Percentiles rank a stretch among this genome's conserved stretches.
These are phyloP conservation scores for Acleris cristana DNA, from an alignment of 2,888 invertebrate species.

Conservation along the genomic window DNA sequence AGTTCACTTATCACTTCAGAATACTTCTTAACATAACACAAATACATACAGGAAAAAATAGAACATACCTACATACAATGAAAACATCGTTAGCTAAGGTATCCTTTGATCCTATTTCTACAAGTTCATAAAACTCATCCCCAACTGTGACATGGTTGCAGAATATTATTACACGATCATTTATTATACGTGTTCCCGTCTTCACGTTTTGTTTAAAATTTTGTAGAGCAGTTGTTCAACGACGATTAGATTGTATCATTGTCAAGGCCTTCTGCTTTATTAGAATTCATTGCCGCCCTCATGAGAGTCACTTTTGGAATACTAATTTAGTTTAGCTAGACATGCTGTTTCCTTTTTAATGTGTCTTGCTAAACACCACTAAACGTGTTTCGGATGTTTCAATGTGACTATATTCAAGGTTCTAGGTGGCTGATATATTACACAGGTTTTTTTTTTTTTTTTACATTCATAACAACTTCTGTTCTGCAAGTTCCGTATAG, in stretches of 20 bases:
- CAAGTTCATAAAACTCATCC: too few relatives aligned
- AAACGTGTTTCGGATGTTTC: too few relatives aligned
- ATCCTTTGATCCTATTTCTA: too few relatives aligned
- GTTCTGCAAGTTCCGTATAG: neutral
- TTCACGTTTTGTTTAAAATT: slow-evolving; percentile 44
- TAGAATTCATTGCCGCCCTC: slow-evolving; percentile 75
- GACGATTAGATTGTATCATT: slow-evolving; percentile 65
- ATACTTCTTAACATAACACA: too few relatives aligned
- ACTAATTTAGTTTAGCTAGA: slow-evolving; percentile 57
- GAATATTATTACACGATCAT: neutral
- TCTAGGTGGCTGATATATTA: too few relatives aligned
- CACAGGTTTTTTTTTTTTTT: too few relatives aligned
- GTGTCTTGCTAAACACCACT: neutral
- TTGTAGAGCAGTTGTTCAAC: slow-evolving; percentile 61
- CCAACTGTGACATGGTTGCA: neutral
- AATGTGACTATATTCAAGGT: too few relatives aligned
- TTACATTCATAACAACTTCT: neutral
- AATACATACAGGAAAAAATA: too few relatives aligned
- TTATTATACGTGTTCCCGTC: slow-evolving; percentile 10
- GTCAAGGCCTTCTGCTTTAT: slow-evolving; percentile 75
- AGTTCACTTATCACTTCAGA: too few relatives aligned
- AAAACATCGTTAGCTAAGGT: too few relatives aligned
- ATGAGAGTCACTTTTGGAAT: slow-evolving; percentile 68
- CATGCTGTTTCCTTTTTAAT: slow-evolving; percentile 27
- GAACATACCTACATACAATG: too few relatives aligned